phyloP scores from a whole-genome alignment of 1,140 invertebrate genomes.

The Metaphire vulgaris region DNA sequence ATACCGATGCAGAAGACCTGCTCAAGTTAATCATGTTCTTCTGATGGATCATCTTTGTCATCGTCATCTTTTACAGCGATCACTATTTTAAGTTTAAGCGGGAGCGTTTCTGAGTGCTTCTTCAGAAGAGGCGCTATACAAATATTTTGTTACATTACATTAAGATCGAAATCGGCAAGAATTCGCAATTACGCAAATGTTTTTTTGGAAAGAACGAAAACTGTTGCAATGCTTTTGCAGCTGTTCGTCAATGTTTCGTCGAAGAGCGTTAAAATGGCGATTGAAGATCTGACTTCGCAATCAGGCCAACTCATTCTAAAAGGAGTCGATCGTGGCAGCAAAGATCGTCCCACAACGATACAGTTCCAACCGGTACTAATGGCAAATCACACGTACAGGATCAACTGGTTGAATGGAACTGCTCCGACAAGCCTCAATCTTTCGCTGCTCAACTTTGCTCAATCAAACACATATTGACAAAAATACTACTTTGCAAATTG shows the following conservation, averaged over 20 bases:
- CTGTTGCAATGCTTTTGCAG: not conserved
- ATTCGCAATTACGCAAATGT: no score
- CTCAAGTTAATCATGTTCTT: no score
- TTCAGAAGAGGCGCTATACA: no score
- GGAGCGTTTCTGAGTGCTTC: no score
- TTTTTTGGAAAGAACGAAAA: no score
- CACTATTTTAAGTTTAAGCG: no score
- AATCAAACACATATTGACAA: not conserved
- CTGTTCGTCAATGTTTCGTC: not conserved
- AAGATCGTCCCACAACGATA: not conserved
- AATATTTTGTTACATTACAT: no score
- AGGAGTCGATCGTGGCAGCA: not conserved
- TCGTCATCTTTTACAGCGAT: no score
- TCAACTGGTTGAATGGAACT: not conserved
- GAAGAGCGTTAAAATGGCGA: not conserved
- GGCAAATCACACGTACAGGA: not conserved
- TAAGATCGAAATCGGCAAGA: no score
- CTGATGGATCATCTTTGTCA: no score
- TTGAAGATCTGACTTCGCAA: not conserved
- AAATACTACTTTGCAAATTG: not conserved
- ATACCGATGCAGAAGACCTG: no score
- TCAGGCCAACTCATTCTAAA: not conserved
- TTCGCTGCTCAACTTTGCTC: not conserved
- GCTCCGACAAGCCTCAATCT: not conserved
- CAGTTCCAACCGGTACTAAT: not conserved